Evolutionary conservation across 2,797 vertebrate genomes (phyloP).

Genomic region (Cyclura pinguis): DNA sequence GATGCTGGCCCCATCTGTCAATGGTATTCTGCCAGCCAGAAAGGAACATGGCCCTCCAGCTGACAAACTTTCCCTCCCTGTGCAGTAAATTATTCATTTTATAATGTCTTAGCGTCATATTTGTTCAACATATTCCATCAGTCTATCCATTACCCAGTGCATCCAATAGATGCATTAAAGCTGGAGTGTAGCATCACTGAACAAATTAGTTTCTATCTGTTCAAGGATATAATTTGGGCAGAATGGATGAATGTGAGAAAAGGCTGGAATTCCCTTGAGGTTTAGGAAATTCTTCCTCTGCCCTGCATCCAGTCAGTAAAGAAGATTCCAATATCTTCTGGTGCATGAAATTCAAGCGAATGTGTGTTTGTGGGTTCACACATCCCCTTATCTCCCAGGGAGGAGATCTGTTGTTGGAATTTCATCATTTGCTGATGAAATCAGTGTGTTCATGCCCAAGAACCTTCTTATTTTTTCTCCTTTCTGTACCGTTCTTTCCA

Average conservation of each 20-base stretch:
- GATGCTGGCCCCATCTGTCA: not conserved
- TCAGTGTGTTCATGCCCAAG: no score
- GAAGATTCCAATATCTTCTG: not conserved
- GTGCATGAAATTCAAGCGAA: no score
- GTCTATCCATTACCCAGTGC: not conserved
- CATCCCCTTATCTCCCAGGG: no score
- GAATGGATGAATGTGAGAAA: not conserved
- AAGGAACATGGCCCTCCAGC: not conserved
- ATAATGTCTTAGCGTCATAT: not conserved
- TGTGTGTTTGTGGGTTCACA: no score
- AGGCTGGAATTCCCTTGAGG: not conserved
- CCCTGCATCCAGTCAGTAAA: not conserved
- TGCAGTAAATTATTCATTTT: constrained; percentile 25
- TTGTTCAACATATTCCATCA: not conserved
- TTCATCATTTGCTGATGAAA: no score
- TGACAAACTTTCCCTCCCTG: not conserved
- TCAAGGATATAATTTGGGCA: not conserved
- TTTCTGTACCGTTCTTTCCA: no score
- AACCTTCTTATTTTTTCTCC: no score
- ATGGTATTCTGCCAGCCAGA: not conserved
- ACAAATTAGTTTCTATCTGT: not conserved
- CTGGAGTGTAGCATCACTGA: not conserved
- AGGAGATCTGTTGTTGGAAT: no score
- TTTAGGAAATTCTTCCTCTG: not conserved
- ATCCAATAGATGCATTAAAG: not conserved